Conservation (phyloP, 2,888 invertebrate species). For the Drosophila putrida region DNA sequence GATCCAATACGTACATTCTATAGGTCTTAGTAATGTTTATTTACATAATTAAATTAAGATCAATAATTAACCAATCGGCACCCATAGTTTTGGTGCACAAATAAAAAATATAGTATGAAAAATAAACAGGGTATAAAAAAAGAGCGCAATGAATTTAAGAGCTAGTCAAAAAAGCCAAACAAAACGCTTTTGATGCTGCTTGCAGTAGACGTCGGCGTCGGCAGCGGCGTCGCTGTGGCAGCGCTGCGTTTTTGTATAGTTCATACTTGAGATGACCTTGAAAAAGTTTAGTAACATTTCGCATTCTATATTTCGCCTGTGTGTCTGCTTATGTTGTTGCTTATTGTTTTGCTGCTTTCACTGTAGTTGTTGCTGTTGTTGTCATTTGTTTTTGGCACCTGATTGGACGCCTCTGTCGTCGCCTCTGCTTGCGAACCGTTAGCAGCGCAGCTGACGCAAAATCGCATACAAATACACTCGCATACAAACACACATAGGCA, state of each 20-base stretch:
- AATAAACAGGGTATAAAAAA: background rate
- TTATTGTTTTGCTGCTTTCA: constrained; percentile 39
- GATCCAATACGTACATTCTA: no score
- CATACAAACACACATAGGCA: constrained; percentile 4
- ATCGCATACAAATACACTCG: constrained; percentile 13
- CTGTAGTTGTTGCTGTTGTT: constrained; percentile 38
- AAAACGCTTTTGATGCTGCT: constrained; percentile 28
- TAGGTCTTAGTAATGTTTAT: no score
- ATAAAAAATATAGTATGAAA: background rate
- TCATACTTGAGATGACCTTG: constrained; percentile 80
- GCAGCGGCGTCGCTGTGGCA: constrained; percentile 23
- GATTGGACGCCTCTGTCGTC: constrained; percentile 37
- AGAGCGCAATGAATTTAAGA: constrained; percentile 2
- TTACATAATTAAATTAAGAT: background rate
- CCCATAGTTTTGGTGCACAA: background rate
- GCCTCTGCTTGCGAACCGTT: constrained; percentile 44
- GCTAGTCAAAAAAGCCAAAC: background rate
- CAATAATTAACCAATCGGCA: background rate
- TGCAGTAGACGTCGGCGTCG: constrained; percentile 21
- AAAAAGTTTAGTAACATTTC: constrained; percentile 80
- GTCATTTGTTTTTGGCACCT: constrained; percentile 59
- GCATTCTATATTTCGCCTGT: constrained; percentile 38
- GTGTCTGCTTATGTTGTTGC: constrained; percentile 46
- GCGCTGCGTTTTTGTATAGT: constrained; percentile 57
- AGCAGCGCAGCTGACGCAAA: constrained; percentile 53